Conservation (phyloP, 2,797 vertebrate species). For the Malurus leucopterus region DNA sequence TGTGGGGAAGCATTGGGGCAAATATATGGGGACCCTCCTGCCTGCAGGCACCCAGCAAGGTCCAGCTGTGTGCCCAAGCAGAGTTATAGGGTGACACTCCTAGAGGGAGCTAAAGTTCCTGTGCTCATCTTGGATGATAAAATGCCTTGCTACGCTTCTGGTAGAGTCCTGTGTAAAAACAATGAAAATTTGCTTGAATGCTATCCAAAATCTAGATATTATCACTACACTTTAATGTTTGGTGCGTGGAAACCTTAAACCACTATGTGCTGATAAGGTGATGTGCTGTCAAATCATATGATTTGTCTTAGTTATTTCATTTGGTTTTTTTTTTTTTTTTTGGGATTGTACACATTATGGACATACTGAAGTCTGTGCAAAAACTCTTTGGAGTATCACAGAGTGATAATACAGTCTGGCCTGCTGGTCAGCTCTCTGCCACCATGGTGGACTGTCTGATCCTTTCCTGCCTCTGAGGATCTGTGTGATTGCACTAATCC, state of each 20-base stretch:
- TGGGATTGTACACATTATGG: neutral
- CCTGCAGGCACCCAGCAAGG: neutral
- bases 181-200: neutral
- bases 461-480: neutral
- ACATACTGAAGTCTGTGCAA: neutral
- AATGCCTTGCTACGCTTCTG: neutral
- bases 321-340: neutral
- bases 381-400: neutral
- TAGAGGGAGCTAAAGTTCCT: neutral
- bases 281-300: neutral
- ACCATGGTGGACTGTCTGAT: neutral
- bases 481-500: neutral
- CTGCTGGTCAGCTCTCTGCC: neutral
- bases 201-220: neutral
- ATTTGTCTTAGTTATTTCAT: neutral
- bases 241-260: neutral
- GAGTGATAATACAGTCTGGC: neutral
- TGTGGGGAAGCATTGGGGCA: fast-evolving
- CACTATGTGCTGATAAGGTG: fast-evolving
- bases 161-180: neutral
- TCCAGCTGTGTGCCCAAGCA: fast-evolving
- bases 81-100: neutral
- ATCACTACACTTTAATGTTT: neutral
- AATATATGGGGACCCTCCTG: neutral
- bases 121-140: neutral